Evolutionary conservation across 1,140 invertebrate species (phyloP).

Genomic region (Chironomus striatipennis): DNA sequence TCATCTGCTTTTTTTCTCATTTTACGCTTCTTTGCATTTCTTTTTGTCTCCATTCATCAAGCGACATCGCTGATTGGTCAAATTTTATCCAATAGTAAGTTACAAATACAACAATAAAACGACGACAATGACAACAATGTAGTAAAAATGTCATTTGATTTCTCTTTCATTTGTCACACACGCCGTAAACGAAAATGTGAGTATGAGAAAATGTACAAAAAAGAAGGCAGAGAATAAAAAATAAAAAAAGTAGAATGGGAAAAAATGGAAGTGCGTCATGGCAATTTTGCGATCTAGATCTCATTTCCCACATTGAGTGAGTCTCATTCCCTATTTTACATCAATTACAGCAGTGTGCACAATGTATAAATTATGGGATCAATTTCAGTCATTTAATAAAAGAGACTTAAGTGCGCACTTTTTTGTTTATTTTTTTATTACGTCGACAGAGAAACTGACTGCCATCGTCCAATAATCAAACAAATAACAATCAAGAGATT

Average conservation of each 20-base stretch:
- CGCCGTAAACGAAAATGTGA: neutral
- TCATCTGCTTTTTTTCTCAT: neutral
- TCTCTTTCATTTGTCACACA: neutral
- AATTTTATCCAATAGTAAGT: slow-evolving; percentile 6
- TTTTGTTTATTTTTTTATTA: slow-evolving; percentile 15
- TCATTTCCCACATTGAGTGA: neutral
- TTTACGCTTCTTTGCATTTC: neutral
- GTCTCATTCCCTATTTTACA: neutral
- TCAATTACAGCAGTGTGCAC: neutral
- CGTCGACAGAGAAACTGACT: neutral
- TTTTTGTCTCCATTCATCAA: neutral
- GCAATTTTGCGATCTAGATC: neutral
- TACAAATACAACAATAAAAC: neutral
- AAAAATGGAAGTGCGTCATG: slow-evolving; percentile 12
- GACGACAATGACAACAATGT: neutral
- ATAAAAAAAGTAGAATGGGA: neutral
- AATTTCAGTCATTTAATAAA: too few species aligned
- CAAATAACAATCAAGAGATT: too few species aligned
- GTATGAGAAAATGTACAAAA: too few species aligned
- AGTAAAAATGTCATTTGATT: slow-evolving; percentile 13
- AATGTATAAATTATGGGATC: too few species aligned
- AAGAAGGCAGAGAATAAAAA: too few species aligned
- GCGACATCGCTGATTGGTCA: neutral
- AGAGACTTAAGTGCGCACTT: neutral
- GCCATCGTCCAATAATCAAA: too few species aligned